These are phyloP conservation scores for Scotopteryx bipunctaria DNA, from an alignment of 2,888 invertebrate species.

Conservation along the genomic window DNA sequence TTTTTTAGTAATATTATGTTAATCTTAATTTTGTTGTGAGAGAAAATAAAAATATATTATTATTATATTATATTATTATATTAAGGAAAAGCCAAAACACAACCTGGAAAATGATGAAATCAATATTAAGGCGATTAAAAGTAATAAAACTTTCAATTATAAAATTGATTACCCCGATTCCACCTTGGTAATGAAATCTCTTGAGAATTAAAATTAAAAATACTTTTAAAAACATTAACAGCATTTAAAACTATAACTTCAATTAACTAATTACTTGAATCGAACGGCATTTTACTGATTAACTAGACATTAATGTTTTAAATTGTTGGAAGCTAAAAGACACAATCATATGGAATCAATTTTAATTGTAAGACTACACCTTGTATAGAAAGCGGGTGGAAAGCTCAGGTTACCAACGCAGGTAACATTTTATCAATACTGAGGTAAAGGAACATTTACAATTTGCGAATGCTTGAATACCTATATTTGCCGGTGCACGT, in stretches of 20 bases:
- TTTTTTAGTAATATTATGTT: too few relatives aligned
- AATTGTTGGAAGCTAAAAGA: slow-evolving; percentile 25
- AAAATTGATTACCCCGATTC: slow-evolving; percentile 13
- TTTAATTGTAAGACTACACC: slow-evolving; percentile 11
- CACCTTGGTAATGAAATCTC: slow-evolving; percentile 3
- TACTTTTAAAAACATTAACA: slow-evolving; percentile 12
- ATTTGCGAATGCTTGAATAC: too few relatives aligned
- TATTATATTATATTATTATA: too few relatives aligned
- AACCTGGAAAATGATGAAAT: background rate
- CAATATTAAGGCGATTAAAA: background rate
- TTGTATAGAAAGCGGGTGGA: slow-evolving; percentile 1
- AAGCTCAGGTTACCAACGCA: background rate
- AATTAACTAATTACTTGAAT: slow-evolving; percentile 28
- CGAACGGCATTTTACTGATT: slow-evolving; percentile 20
- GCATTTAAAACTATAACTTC: slow-evolving; percentile 20
- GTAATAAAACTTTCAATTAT: slow-evolving; percentile 6
- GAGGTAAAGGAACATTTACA: too few relatives aligned
- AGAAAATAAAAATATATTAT: too few relatives aligned
- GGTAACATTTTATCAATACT: too few relatives aligned
- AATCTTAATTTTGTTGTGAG: too few relatives aligned
- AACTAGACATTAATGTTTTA: slow-evolving; percentile 25
- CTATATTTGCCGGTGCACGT: too few relatives aligned
- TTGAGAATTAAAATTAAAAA: slow-evolving; percentile 16
- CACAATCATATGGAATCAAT: slow-evolving; percentile 18
- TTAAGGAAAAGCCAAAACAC: too few relatives aligned